A percentile compares a stretch with the other conserved stretches of the same genome.
Evolutionary conservation across 2,888 invertebrate genomes (phyloP).

Genomic region (Polyommatus iphigenia): DNA sequence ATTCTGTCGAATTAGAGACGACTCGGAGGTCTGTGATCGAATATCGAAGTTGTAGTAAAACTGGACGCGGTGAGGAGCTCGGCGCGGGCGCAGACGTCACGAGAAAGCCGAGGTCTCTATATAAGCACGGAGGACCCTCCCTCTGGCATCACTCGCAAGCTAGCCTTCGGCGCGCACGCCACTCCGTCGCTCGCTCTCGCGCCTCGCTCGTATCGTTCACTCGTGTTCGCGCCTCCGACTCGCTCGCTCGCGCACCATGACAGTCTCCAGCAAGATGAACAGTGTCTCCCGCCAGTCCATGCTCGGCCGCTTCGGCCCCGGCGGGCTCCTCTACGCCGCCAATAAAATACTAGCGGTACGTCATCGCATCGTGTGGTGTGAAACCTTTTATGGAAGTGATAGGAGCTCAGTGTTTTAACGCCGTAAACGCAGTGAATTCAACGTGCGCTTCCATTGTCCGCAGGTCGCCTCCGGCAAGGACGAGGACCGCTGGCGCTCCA

Average conservation of each 20-base stretch:
- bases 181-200: conserved; percentile 58
- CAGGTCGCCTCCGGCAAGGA: conserved; percentile 77
- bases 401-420: conserved; percentile 45
- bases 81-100: conserved; percentile 57
- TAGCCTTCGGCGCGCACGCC: conserved; percentile 59
- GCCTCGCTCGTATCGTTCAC: conserved; percentile 55
- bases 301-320: conserved; percentile 73
- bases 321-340: conserved; percentile 73
- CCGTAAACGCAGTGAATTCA: conserved; percentile 23
- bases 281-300: conserved; percentile 75
- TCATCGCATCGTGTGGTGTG: conserved; percentile 56
- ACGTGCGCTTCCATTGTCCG: conserved; percentile 61
- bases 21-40: conserved; percentile 27
- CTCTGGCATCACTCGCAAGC: conserved; percentile 67
- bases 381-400: conserved; percentile 49
- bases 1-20: conserved; percentile 7
- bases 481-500: conserved; percentile 72
- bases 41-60: conserved; percentile 30
- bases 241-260: conserved; percentile 66
- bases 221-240: conserved; percentile 58
- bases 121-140: conserved; percentile 66
- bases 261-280: conserved; percentile 78
- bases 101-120: conserved; percentile 74
- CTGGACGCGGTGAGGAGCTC: background rate
- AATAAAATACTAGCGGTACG: conserved; percentile 78